phyloP scores from a whole-genome alignment of 2,888 invertebrate species.

The Drosophila neotestacea region DNA sequence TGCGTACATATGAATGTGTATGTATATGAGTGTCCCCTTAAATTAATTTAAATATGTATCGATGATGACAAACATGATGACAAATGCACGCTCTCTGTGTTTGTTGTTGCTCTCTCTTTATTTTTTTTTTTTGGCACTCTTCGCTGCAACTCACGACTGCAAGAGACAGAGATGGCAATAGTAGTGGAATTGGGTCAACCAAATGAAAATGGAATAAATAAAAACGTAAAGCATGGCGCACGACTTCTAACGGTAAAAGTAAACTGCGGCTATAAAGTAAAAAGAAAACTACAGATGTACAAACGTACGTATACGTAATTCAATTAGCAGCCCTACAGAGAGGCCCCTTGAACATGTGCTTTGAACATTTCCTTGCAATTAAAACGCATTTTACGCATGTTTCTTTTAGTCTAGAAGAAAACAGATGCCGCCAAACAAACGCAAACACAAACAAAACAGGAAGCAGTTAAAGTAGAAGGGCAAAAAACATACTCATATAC shows the following conservation, averaged over 20 bases:
- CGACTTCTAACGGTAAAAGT: conserved; percentile 60
- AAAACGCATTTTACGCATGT: conserved; percentile 73
- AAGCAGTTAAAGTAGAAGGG: conserved; percentile 22
- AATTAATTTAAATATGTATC: conserved; percentile 47
- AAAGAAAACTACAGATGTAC: not conserved
- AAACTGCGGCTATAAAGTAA: conserved; percentile 42
- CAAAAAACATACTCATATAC: not conserved
- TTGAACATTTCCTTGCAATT: conserved; percentile 77
- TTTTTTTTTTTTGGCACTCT: conserved; percentile 29
- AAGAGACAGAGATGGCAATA: conserved; percentile 39
- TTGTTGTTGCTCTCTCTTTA: conserved; percentile 14
- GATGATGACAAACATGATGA: conserved; percentile 53
- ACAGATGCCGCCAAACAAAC: conserved; percentile 65
- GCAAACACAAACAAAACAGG: conserved; percentile 35
- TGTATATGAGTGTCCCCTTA: conserved; percentile 24
- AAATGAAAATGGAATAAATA: conserved; percentile 54
- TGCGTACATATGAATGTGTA: conserved; percentile 8
- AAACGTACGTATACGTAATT: conserved; percentile 53
- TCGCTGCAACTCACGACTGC: conserved; percentile 48
- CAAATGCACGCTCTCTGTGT: conserved; percentile 37
- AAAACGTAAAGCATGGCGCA: conserved; percentile 47
- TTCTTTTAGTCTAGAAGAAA: conserved; percentile 37
- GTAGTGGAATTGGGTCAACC: conserved; percentile 62
- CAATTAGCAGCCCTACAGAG: conserved; percentile 59
- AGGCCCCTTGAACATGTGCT: conserved; percentile 50